Evolutionary conservation across 2,888 invertebrate genomes (phyloP).

Genomic region (Tenthredo notha): DNA sequence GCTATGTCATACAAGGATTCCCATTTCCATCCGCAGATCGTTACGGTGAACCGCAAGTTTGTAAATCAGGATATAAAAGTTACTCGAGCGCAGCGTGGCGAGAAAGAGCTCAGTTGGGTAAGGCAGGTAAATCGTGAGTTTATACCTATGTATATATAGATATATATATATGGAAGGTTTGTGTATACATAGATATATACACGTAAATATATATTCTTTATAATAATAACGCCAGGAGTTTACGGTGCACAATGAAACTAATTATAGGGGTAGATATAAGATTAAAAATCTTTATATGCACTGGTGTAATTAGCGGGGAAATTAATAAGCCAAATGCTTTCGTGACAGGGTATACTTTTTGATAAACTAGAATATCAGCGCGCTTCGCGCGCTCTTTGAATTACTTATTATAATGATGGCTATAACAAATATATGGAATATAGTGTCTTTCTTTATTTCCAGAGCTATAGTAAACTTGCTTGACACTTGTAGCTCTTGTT

Average conservation of each 20-base stretch:
- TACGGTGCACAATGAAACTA: not conserved
- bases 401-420: too few relatives aligned
- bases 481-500: too few relatives aligned
- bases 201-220: not conserved
- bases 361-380: too few relatives aligned
- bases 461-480: too few relatives aligned
- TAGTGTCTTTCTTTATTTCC: too few relatives aligned
- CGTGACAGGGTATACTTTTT: conserved; percentile 8
- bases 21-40: conserved; percentile 44
- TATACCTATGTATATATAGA: not conserved
- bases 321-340: conserved; percentile 29
- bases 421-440: too few relatives aligned
- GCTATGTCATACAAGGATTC: conserved; percentile 14
- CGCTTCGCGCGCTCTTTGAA: too few relatives aligned
- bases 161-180: not conserved
- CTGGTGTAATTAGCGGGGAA: conserved; percentile 27
- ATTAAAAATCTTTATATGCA: conserved; percentile 36
- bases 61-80: conserved; percentile 52
- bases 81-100: conserved; percentile 32
- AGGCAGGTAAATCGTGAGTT: conserved; percentile 11
- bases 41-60: conserved; percentile 48
- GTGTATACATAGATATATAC: not conserved
- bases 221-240: conserved; percentile 8
- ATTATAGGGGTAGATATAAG: conserved; percentile 29
- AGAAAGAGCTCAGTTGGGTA: conserved; percentile 23